A percentile compares a stretch with the other conserved stretches of the same genome.
Conservation (phyloP, 2,888 invertebrate genomes). For the Abrostola triplasia region DNA sequence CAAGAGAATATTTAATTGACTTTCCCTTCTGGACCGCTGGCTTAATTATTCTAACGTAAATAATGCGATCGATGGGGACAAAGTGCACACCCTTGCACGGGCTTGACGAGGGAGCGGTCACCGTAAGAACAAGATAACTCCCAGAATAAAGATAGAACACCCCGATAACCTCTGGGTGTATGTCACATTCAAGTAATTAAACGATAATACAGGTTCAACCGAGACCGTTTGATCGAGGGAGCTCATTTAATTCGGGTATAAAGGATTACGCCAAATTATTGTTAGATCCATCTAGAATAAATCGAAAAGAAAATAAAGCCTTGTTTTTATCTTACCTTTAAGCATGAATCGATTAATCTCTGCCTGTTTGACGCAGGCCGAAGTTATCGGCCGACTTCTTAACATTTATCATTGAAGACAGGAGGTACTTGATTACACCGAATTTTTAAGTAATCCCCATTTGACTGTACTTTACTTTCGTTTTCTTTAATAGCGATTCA, state of each 20-base stretch:
- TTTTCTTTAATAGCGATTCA: constrained; percentile 11
- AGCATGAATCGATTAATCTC: constrained; percentile 40
- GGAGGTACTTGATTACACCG: constrained; percentile 27
- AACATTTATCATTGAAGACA: constrained; percentile 49
- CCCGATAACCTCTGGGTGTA: constrained; percentile 7
- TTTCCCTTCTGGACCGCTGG: constrained; percentile 17
- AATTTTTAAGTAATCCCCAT: constrained; percentile 37
- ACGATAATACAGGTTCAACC: constrained; percentile 23
- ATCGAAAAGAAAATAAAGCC: constrained; percentile 24
- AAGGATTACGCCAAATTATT: constrained; percentile 10
- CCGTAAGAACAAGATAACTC: constrained; percentile 41
- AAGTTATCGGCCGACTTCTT: constrained; percentile 34
- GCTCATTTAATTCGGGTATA: constrained; percentile 20
- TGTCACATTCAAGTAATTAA: constrained; percentile 27
- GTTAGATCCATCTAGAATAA: constrained; percentile 31
- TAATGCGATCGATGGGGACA: constrained; percentile 46
- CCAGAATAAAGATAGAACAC: constrained; percentile 21
- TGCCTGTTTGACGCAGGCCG: constrained; percentile 36
- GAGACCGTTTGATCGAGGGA: constrained; percentile 11
- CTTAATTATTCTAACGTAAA: constrained; percentile 39
- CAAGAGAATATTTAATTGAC: constrained; percentile 36
- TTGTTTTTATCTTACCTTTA: constrained; percentile 49
- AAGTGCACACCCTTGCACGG: constrained; percentile 45
- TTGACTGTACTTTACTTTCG: constrained; percentile 14
- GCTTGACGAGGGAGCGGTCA: constrained; percentile 28